Base-by-base conservation (phyloP, 2,888 invertebrate species). In the Dione juno region DNA sequence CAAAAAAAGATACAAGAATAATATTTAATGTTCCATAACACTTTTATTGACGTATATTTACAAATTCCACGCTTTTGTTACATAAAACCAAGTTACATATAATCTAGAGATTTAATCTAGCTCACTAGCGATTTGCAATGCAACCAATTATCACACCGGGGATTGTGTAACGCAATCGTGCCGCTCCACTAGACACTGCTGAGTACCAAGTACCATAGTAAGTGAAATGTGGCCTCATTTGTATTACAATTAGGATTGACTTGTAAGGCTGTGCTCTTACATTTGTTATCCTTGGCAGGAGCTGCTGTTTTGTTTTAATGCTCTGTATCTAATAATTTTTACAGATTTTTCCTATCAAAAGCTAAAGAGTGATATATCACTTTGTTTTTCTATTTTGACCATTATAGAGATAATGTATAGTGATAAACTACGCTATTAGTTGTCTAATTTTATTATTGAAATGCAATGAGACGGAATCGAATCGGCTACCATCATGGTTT, bases 71-170 rank as follows among this genome's bases (percentile, higher is more conserved):
- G 41, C 40, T 57, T 65, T 70, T 35, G 41, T 70, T 41, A 65
- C 28, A 64, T 64, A 64, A 48, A 64, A n/a, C 5, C 1, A 13
- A 64, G 59, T 59, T 59, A 43, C 48, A 63, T 48, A 48, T 16
- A 66, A 6, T 14, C 16, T 21, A 64, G 54, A 48, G 21, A 48
- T 53, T 63, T 75, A 77, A 78, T 76, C 73, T 78, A 76, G 79
- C 71, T 68, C 74, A 75, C 59, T 79, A 80, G 81, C 80, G 80
- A 80, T 80, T 64, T 67, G 70, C 80, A 74, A 65, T 69, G 70
- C 80, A 75, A 59, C 71, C 79, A 80, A 81, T 80, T 82, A 82
- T 79, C 79, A 78, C 66, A 67, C 50, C 65, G 67, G 50, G 16
- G 61, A 57, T 76, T 77, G 71, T 52, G 65, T 57, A 71, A 74